These are phyloP conservation scores for Dione juno DNA, from an alignment of 2,888 invertebrate genomes.

Conservation along the genomic window DNA sequence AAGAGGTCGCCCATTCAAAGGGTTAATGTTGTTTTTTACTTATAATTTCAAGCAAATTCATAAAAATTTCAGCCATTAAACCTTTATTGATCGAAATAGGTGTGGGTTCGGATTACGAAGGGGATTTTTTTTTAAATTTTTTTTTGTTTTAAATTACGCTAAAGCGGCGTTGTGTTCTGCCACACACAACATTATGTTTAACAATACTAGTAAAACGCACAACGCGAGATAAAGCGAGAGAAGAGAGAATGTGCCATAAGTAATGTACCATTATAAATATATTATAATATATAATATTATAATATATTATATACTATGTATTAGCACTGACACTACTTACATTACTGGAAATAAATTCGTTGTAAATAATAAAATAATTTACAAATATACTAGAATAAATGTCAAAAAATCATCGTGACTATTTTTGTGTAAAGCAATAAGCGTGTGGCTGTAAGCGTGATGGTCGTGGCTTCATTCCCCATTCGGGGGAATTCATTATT, in stretches of 20 bases:
- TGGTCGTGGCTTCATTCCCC: background rate
- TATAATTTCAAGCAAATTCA: background rate
- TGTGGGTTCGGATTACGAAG: constrained; percentile 54
- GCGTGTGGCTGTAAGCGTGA: background rate
- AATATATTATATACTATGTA: no score
- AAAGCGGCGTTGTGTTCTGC: background rate
- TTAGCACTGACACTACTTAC: no score
- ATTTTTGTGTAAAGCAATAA: no score
- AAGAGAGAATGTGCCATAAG: no score
- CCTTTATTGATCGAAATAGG: constrained; percentile 54
- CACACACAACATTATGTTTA: background rate
- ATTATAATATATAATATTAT: no score
- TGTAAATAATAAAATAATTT: no score
- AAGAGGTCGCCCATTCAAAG: background rate
- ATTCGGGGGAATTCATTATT: background rate
- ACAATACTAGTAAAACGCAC: no score
- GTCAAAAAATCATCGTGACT: no score
- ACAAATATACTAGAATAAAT: no score
- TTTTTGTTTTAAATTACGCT: background rate
- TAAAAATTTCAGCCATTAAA: background rate
- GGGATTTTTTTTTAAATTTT: background rate
- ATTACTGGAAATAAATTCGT: no score
- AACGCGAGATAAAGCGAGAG: no score
- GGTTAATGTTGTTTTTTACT: constrained; percentile 12
- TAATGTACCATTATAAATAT: no score